These are phyloP conservation scores for Cheilosia variabilis DNA, from an alignment of 2,888 invertebrate species.

Conservation along the genomic window DNA sequence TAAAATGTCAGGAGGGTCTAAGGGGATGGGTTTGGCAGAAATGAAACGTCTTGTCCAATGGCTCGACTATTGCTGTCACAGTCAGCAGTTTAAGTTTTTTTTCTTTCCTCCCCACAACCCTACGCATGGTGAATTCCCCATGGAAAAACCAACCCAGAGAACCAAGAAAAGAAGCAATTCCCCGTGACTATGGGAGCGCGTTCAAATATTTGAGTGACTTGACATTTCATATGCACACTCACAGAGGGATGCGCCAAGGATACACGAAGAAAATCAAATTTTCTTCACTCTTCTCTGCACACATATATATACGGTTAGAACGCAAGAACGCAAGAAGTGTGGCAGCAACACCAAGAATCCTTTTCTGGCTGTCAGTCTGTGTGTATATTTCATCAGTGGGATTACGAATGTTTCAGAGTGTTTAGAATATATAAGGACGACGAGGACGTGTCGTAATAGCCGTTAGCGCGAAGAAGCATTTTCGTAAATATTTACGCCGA, in stretches of 20 bases:
- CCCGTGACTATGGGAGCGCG: slow-evolving; percentile 6
- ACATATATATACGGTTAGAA: no score
- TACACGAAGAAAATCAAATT: slow-evolving; percentile 69
- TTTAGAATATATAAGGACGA: slow-evolving; percentile 57
- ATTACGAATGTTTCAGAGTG: slow-evolving; percentile 75
- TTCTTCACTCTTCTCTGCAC: slow-evolving; percentile 51
- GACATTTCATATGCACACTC: slow-evolving; percentile 73
- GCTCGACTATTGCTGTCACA: slow-evolving; percentile 71
- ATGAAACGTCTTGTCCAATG: slow-evolving; percentile 53
- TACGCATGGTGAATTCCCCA: slow-evolving; percentile 16
- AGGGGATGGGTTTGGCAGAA: neutral
- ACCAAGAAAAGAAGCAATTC: neutral
- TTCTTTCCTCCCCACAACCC: neutral
- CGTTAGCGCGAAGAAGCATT: slow-evolving; percentile 69
- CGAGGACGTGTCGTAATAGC: slow-evolving; percentile 71
- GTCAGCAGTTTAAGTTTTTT: slow-evolving; percentile 67
- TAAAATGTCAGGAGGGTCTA: slow-evolving; percentile 10
- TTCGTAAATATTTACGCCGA: slow-evolving; percentile 74
- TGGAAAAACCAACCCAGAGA: no score
- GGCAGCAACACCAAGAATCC: slow-evolving; percentile 61
- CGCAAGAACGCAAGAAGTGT: neutral
- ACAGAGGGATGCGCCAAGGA: slow-evolving; percentile 48
- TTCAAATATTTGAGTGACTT: slow-evolving; percentile 76
- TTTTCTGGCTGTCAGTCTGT: slow-evolving; percentile 59
- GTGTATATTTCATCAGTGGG: slow-evolving; percentile 65